Base-by-base conservation (phyloP, 1,140 invertebrate genomes). In the Pseudomyrmex dendroicus region DNA sequence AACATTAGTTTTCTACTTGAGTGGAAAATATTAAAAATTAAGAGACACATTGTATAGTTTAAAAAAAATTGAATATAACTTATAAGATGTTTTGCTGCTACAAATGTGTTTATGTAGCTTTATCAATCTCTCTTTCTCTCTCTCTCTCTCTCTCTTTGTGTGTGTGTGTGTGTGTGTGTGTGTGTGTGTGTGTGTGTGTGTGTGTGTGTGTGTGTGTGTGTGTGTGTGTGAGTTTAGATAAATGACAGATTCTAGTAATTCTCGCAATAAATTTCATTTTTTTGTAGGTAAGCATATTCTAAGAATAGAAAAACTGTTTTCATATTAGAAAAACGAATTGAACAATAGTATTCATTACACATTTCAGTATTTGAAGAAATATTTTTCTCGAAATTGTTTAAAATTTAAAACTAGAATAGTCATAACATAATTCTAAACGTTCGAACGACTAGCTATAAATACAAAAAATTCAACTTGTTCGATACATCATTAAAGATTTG, bases 401-500 rank as follows among this genome's bases (percentile, higher is more conserved):
- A 35, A 25, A 2, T 56, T 5, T 8, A 9, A 13, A 54, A 46
- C 22, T 22, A 15, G 12, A 8, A 25, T 3, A 35, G 35, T 35
- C 35, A 35, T 35, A 35, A 35, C 35, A 5, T 20, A 20, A 59
- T 15, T 2, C 13, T 25, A 1, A 17, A 9, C 3, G 35, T 35
- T 13, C 5, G 0, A 2, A 15, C n/a, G 12, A 61, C 22, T 17
- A 13, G 35, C n/a, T 25, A 46, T n/a, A 50, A 46, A 54, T 54
- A 35, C 22, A 35, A 74, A 46, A 1, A 10, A 17, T 57, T 66
- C 13, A 12, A 9, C 17, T 13, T 22, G 44, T 15, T 64, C 48
- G 20, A 70, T 78, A 35, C 15, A 17, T 70, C n/a, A n/a, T 80
- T 25, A 72, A 80, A 48, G 66, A 70, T 2, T 15, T 48, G 12